phyloP scores from a whole-genome alignment of 1,140 invertebrate genomes.

The Caenorhabditis remanei region DNA sequence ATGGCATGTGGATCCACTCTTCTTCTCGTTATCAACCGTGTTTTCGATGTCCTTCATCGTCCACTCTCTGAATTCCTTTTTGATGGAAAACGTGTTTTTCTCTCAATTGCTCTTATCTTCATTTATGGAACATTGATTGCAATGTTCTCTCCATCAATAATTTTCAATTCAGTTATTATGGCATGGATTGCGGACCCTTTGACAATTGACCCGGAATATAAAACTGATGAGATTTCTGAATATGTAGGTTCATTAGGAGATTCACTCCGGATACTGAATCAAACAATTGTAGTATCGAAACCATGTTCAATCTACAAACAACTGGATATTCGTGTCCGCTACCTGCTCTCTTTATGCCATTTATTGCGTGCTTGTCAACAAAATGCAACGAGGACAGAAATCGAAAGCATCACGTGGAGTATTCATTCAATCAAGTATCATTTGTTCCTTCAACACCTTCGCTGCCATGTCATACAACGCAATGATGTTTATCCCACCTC shows the following conservation, averaged over 20 bases:
- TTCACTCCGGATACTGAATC: neutral
- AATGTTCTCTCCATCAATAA: constrained; percentile 12
- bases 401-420: constrained; percentile 40
- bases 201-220: constrained; percentile 1
- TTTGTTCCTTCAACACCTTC: constrained; percentile 47
- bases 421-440: constrained; percentile 45
- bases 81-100: constrained; percentile 51
- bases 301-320: constrained; percentile 25
- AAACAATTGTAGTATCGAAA: neutral
- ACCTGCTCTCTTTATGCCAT: constrained; percentile 18
- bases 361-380: constrained; percentile 25
- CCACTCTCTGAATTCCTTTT: constrained; percentile 32
- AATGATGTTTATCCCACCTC: constrained; percentile 9
- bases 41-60: constrained; percentile 40
- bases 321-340: neutral
- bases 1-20: constrained; percentile 36
- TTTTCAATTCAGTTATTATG: constrained; percentile 24
- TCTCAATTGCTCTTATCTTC: constrained; percentile 34
- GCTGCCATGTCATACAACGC: constrained; percentile 37
- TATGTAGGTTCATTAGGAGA: neutral
- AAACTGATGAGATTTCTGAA: constrained; percentile 18
- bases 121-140: neutral
- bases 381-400: constrained; percentile 3
- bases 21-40: constrained; percentile 48
- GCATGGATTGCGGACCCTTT: constrained; percentile 22